Conservation (phyloP, 2,113 vertebrate species). For the Vidua chalybeata region DNA sequence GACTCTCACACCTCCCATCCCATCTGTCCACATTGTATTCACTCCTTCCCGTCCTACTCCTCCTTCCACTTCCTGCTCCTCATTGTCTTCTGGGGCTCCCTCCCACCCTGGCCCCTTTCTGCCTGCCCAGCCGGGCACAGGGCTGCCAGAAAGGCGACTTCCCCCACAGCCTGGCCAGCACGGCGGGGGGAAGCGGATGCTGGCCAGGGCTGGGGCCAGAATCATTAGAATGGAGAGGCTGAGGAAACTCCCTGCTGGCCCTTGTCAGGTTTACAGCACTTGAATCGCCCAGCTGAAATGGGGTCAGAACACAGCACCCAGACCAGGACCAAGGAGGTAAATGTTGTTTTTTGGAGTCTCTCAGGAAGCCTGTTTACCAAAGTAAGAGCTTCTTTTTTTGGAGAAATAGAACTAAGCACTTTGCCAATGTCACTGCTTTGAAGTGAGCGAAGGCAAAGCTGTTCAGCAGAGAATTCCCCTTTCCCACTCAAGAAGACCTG, state of each 20-base stretch:
- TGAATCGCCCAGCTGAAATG: not conserved
- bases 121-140: not conserved
- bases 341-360: not conserved
- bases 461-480: not conserved
- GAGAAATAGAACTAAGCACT: not conserved
- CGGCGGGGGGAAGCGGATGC: rapidly evolving
- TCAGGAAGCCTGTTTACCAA: not conserved
- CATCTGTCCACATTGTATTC: rapidly evolving
- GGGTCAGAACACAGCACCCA: not conserved
- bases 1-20: not conserved
- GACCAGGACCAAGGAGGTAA: not conserved
- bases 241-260: not conserved
- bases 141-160: not conserved
- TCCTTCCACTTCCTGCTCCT: not conserved
- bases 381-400: not conserved
- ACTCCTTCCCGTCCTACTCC: not conserved
- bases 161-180: not conserved
- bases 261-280: not conserved
- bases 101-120: not conserved
- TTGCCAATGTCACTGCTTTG: not conserved
- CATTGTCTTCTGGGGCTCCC: not conserved
- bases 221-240: not conserved
- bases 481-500: not conserved
- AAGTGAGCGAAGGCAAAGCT: not conserved
- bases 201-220: not conserved